Evolutionary conservation across 23 tunicate species (phyloP).

Genomic region (Halocynthia aurantium): DNA sequence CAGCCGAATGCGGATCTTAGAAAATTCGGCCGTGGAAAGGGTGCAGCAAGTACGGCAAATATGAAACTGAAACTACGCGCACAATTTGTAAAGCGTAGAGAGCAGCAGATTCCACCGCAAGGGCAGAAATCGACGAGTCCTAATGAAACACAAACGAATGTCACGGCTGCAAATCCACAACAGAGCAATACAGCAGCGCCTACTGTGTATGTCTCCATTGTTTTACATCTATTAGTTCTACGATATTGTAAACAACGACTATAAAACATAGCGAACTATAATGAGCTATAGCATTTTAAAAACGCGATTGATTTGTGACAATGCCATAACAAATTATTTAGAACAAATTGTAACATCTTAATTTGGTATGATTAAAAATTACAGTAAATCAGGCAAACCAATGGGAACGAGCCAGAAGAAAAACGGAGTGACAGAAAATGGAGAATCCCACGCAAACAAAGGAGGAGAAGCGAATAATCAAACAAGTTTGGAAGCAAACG

Average conservation of each 20-base stretch:
- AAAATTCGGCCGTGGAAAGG: slow-evolving; percentile 16
- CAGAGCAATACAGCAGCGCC: background rate
- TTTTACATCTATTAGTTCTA: too few species aligned
- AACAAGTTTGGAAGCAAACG: background rate
- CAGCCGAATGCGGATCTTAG: slow-evolving; percentile 22
- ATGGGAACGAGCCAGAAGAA: background rate
- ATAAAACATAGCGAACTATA: too few species aligned
- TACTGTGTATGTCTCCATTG: too few species aligned
- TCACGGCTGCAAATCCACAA: slow-evolving; percentile 11
- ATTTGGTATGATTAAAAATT: background rate
- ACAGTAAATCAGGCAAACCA: slow-evolving; percentile 3
- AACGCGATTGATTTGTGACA: too few species aligned
- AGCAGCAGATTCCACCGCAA: slow-evolving; percentile 8
- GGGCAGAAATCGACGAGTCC: background rate
- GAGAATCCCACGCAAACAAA: background rate
- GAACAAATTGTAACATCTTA: too few species aligned
- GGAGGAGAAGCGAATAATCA: background rate
- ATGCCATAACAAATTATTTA: too few species aligned
- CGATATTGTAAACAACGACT: too few species aligned
- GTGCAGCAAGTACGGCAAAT: slow-evolving; percentile 19
- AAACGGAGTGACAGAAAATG: too few species aligned
- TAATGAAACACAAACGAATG: slow-evolving; percentile 7
- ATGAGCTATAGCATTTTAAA: too few species aligned
- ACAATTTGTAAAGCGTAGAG: slow-evolving; percentile 48
- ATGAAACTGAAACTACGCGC: slow-evolving; percentile 80